Evolutionary conservation across 2,888 invertebrate genomes (phyloP).

Genomic region (Cistogaster globosa): DNA sequence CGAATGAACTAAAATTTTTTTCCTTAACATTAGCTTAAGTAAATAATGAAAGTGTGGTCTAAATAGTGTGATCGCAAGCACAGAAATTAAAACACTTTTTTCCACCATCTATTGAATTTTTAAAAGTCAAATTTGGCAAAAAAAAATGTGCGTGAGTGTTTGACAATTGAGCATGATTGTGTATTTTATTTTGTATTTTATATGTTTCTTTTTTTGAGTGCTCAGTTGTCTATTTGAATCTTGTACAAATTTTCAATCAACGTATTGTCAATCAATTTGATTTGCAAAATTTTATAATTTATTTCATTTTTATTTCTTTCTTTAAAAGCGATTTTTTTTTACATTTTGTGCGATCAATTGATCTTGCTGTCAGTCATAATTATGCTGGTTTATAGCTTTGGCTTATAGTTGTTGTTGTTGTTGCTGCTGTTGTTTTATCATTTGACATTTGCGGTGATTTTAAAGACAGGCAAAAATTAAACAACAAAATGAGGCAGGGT

Average conservation of each 20-base stretch:
- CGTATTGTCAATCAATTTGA: slow-evolving; percentile 64
- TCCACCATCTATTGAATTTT: too few species aligned
- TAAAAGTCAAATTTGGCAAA: background rate
- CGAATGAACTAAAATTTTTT: too few species aligned
- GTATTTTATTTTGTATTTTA: background rate
- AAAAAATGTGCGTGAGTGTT: background rate
- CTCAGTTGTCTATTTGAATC: slow-evolving; percentile 45
- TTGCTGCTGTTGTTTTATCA: slow-evolving; percentile 31
- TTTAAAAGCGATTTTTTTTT: slow-evolving; percentile 12
- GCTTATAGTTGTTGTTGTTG: slow-evolving; percentile 31
- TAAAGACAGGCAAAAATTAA: slow-evolving; percentile 58
- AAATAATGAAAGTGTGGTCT: background rate
- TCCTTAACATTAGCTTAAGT: background rate
- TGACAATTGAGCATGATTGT: background rate
- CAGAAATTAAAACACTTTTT: background rate
- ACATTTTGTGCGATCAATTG: slow-evolving; percentile 68
- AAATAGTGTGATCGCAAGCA: background rate
- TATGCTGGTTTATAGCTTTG: slow-evolving; percentile 47
- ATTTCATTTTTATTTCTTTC: slow-evolving; percentile 18
- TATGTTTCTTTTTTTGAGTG: background rate
- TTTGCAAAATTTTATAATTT: slow-evolving; percentile 51
- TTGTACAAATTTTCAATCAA: slow-evolving; percentile 69
- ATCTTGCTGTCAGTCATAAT: slow-evolving; percentile 71
- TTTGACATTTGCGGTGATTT: slow-evolving; percentile 69
- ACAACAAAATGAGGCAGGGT: slow-evolving; percentile 55